A percentile compares a stretch with the other conserved stretches of the same genome.
Evolutionary conservation across 2,797 vertebrate species (phyloP).

Genomic region (Erithacus rubecula): DNA sequence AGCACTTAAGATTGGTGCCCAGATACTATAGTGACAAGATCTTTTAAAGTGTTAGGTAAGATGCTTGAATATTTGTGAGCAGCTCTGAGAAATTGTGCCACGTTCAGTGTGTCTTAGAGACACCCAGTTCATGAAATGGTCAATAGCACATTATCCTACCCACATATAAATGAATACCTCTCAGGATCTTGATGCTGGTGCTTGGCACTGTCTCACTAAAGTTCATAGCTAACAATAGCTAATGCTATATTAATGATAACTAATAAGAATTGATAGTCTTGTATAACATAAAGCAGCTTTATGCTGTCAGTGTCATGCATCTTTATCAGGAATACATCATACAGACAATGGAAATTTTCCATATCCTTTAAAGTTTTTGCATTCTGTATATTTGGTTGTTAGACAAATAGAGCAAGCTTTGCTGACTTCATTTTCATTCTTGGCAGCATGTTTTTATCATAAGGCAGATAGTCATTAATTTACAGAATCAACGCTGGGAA

Average conservation of each 20-base stretch:
- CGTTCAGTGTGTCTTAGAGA: neutral
- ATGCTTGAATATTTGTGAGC: neutral
- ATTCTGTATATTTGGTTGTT: constrained; percentile 82
- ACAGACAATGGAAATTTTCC: constrained; percentile 78
- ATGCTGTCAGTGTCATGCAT: constrained; percentile 60
- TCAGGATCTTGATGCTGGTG: neutral
- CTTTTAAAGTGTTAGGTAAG: constrained; percentile 6
- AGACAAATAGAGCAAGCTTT: constrained; percentile 85
- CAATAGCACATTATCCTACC: neutral
- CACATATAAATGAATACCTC: constrained; percentile 2
- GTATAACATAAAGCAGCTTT: constrained; percentile 16
- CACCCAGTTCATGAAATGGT: neutral
- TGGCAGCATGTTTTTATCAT: constrained; percentile 89
- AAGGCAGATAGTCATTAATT: constrained; percentile 93
- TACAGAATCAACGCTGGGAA: constrained; percentile 92
- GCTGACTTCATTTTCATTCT: constrained; percentile 87
- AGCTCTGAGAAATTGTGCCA: neutral
- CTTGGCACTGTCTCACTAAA: constrained; percentile 12
- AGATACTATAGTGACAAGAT: constrained; percentile 7
- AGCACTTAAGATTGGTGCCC: constrained; percentile 33
- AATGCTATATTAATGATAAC: neutral
- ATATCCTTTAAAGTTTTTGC: constrained; percentile 79
- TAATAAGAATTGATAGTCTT: constrained; percentile 5
- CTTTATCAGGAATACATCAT: constrained; percentile 68
- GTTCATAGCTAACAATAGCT: neutral